Evolutionary conservation across 1,140 invertebrate genomes (phyloP), one percentile per base, ranked within the genome.

Genomic region (Aporrectodea caliginosa): DNA sequence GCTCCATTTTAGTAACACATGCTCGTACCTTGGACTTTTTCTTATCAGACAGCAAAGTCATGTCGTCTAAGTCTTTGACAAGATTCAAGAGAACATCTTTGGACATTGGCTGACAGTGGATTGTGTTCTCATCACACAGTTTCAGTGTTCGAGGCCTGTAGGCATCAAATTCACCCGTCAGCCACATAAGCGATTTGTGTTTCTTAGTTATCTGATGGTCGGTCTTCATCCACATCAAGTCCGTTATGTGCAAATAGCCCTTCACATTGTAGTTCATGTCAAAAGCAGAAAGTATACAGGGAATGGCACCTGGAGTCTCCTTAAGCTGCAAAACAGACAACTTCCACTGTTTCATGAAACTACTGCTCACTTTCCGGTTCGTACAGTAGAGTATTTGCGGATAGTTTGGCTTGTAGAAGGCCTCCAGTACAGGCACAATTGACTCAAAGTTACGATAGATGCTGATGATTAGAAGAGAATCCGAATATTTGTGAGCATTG

Each of bases 301-400:
- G 6, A 58, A 58, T 22, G 22, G 22, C 43, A 58, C 43, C 22
- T 12, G 43, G 43, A 22, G 6, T 58, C 22, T 22, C 22, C 43
- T 71, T 78, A 1, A 78, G 14, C 12, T 6, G 35, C 35, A 80
- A 16, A 70, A 80, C 35, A 14, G 80, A 78, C 14, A 81, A n/a
- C 35, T 69, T 78, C 80, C 80, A 81, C 30, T 73, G n/a, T 30
- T 69, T 71, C 1, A 78, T 14, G 6, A 78, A 78, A 22, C 29
- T 68, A 34, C 31, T 30, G 30, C 70, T 35, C 27, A 30, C 29
- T 0, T 33, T 31, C 74, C 31, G 22, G n/a, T 35, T 31, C n/a
- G 69, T 68, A 68, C 80, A 81, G 75, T 81, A 81, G 43, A 81
- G 31, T 33, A 81, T 78, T 34, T 81, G 75, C 12, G 75, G 16